Conservation (phyloP, 2,888 invertebrate genomes). For the Coelopa pilipes region DNA sequence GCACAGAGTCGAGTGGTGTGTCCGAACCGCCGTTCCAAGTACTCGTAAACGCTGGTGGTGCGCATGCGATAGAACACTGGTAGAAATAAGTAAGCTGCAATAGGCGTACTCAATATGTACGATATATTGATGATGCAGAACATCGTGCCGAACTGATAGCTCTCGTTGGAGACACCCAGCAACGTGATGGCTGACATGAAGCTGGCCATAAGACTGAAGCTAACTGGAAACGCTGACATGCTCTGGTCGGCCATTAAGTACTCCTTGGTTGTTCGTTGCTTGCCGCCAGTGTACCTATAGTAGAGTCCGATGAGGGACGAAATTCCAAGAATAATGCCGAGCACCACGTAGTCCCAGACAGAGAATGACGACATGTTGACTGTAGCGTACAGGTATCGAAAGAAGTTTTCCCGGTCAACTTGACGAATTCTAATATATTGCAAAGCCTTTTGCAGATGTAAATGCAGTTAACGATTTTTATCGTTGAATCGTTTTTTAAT, state of each 20-base stretch:
- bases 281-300: conserved; percentile 87
- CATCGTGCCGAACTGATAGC: conserved; percentile 83
- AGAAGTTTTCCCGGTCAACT: too few relatives aligned
- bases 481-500: too few relatives aligned
- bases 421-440: too few relatives aligned
- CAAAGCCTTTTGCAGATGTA: too few relatives aligned
- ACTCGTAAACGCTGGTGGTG: conserved; percentile 90
- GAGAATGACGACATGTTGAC: not conserved
- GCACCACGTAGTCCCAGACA: conserved; percentile 79
- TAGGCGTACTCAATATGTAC: conserved; percentile 80
- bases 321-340: conserved; percentile 75
- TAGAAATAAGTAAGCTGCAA: conserved; percentile 80
- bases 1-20: conserved; percentile 79
- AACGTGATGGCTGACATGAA: conserved; percentile 92
- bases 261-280: conserved; percentile 88
- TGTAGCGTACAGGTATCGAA: too few relatives aligned
- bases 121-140: conserved; percentile 82
- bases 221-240: conserved; percentile 83
- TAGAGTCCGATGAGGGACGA: conserved; percentile 85
- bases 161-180: conserved; percentile 89
- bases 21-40: conserved; percentile 89
- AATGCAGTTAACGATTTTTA: too few relatives aligned
- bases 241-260: conserved; percentile 85
- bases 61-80: conserved; percentile 88
- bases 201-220: conserved; percentile 90